These are phyloP conservation scores for Morpho deidamia DNA, from an alignment of 2,888 invertebrate species.

Conservation along the genomic window DNA sequence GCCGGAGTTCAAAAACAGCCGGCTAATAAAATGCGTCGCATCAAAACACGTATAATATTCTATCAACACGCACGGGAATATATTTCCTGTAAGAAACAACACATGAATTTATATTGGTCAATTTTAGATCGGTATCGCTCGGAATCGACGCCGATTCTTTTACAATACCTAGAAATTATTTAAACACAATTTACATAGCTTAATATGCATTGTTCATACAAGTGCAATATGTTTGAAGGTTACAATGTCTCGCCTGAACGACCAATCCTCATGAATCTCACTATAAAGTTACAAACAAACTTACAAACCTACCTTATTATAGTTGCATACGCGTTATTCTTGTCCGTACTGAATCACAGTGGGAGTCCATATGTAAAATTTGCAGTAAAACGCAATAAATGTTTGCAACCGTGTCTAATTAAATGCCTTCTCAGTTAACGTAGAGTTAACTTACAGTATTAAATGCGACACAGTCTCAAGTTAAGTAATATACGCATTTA, in stretches of 20 bases:
- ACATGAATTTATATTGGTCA: no score
- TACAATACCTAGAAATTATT: conserved; percentile 2
- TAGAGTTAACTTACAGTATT: conserved; percentile 8
- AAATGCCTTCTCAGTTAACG: conserved; percentile 19
- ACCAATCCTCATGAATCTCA: conserved; percentile 28
- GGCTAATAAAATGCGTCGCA: no score
- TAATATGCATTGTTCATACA: conserved; percentile 9
- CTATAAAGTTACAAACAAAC: conserved; percentile 27
- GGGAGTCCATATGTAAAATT: conserved; percentile 38
- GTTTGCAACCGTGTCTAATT: conserved; percentile 37
- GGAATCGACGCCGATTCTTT: conserved; percentile 12
- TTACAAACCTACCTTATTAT: conserved; percentile 31
- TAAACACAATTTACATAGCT: conserved; percentile 3
- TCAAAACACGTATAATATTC: no score
- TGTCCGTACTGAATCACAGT: conserved; percentile 47
- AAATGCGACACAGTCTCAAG: conserved; percentile 28
- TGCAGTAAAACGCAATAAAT: conserved; percentile 33
- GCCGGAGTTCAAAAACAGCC: no score
- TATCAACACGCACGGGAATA: no score
- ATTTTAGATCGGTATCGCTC: neutral
- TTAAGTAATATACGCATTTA: conserved; percentile 21
- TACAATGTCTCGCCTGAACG: conserved; percentile 3
- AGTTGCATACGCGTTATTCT: conserved; percentile 42
- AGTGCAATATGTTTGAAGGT: conserved; percentile 16
- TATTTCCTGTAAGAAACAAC: no score